phyloP scores from a whole-genome alignment of 2,113 vertebrate species.

The Serinus canaria region DNA sequence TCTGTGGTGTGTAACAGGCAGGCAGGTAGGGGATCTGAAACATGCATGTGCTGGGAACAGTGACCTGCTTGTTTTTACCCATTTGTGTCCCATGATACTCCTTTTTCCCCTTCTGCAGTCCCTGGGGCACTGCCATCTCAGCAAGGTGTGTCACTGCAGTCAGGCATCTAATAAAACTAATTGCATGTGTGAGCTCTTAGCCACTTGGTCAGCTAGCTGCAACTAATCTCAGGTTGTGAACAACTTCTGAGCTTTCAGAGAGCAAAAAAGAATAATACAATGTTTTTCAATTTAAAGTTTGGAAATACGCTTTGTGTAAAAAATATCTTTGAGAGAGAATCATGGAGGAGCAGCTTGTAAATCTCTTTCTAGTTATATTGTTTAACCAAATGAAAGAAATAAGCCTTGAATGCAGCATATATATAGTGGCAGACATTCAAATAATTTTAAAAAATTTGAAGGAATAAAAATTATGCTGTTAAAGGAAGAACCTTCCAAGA shows the following conservation, averaged over 20 bases:
- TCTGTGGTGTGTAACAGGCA: neutral
- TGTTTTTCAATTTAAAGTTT: neutral
- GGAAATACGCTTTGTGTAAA: neutral
- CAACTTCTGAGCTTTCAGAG: neutral
- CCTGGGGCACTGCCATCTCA: neutral
- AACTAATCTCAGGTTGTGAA: neutral
- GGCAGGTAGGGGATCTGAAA: neutral
- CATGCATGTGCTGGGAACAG: rapidly evolving
- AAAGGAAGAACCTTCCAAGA: neutral
- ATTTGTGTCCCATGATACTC: neutral
- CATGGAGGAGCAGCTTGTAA: neutral
- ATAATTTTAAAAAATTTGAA: neutral
- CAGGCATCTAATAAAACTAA: neutral
- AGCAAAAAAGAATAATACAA: neutral
- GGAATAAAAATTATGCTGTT: neutral
- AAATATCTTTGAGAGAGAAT: neutral
- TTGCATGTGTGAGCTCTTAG: neutral
- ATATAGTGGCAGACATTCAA: neutral
- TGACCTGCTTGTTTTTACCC: neutral
- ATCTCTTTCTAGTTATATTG: neutral
- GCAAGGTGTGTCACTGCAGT: neutral
- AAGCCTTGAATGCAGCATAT: neutral
- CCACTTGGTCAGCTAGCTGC: neutral
- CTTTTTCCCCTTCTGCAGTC: neutral
- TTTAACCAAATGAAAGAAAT: neutral